phyloP scores from a whole-genome alignment of 2,888 invertebrate genomes.

The Spodoptera exigua region DNA sequence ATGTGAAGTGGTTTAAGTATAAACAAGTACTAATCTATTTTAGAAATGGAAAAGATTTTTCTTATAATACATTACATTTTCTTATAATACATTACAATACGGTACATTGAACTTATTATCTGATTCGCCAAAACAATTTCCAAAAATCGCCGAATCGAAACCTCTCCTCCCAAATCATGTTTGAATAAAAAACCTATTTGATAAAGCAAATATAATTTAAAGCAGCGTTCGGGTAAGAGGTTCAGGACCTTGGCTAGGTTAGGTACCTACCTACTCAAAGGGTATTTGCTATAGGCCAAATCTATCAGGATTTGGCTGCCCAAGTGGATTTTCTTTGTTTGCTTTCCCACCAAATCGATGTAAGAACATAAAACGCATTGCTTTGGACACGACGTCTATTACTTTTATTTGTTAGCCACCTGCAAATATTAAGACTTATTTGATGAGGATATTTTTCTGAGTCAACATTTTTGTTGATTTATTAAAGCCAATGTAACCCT shows the following conservation, averaged over 20 bases:
- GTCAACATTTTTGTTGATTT: too few species aligned
- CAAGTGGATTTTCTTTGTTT: conserved; percentile 17
- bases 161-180: too few species aligned
- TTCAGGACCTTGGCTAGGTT: neutral
- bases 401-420: neutral
- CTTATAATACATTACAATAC: too few species aligned
- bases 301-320: conserved; percentile 29
- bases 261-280: neutral
- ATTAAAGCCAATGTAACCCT: too few species aligned
- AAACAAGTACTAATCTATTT: too few species aligned
- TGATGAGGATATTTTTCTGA: too few species aligned
- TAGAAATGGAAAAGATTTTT: too few species aligned
- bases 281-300: conserved; percentile 20
- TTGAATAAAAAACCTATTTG: conserved; percentile 8
- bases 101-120: too few species aligned
- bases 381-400: neutral
- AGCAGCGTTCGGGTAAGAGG: neutral
- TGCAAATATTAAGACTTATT: neutral
- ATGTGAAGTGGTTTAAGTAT: too few species aligned
- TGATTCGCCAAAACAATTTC: too few species aligned
- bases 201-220: conserved; percentile 15
- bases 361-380: neutral
- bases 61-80: too few species aligned
- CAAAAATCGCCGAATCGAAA: too few species aligned
- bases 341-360: neutral